phyloP scores from a whole-genome alignment of 2,113 vertebrate species.

The Gymnobelideus leadbeateri region DNA sequence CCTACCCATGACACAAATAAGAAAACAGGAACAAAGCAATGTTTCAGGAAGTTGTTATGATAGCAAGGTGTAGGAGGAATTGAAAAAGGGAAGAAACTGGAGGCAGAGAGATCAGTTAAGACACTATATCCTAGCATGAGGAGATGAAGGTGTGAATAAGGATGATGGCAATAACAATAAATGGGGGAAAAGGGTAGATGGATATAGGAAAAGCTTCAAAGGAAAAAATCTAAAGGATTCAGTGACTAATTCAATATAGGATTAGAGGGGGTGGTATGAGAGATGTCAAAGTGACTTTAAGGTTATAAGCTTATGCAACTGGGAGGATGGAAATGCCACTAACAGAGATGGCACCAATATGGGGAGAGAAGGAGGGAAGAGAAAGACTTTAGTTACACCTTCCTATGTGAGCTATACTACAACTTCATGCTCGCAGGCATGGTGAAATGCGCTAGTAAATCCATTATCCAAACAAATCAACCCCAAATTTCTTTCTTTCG shows the following conservation, averaged over 20 bases:
- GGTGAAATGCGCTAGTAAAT: neutral
- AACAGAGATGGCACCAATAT: neutral
- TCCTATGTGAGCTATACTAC: no score
- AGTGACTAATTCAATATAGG: neutral
- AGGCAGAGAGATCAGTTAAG: neutral
- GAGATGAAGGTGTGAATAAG: neutral
- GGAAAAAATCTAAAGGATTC: neutral
- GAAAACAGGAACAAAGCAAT: neutral
- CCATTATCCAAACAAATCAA: neutral
- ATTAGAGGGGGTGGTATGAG: neutral
- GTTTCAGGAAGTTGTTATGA: neutral
- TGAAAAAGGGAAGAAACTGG: neutral
- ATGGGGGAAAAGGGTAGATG: neutral
- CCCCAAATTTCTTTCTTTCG: neutral
- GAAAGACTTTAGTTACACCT: neutral
- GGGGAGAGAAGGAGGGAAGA: neutral
- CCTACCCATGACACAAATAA: neutral
- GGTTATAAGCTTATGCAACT: neutral
- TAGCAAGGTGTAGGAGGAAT: neutral
- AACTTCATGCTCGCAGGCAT: neutral
- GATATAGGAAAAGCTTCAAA: neutral
- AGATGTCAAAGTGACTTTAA: neutral
- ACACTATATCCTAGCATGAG: neutral
- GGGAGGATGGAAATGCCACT: neutral
- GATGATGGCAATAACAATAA: no score